Percentiles rank a stretch among this genome's conserved stretches.
Conservation (phyloP, 2,888 invertebrate species). For the Gari tellinella region DNA sequence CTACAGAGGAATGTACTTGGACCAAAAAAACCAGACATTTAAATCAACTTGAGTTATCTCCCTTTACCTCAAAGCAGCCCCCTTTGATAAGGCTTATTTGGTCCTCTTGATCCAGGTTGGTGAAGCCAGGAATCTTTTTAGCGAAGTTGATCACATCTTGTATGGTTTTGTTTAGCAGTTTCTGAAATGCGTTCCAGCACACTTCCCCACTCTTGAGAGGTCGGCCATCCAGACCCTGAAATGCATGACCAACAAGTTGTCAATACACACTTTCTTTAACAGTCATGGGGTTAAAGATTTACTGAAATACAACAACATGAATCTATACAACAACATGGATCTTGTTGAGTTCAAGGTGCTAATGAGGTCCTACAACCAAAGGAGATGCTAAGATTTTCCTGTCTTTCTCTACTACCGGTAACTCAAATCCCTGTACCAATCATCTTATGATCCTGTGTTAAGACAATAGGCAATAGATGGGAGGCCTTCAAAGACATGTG, state of each 20-base stretch:
- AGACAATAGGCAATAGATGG: too few species aligned
- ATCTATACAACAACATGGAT: too few species aligned
- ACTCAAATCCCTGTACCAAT: too few species aligned
- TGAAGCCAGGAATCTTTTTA: conserved; percentile 98
- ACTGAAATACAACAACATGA: too few species aligned
- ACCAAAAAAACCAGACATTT: not conserved
- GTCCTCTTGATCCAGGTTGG: conserved; percentile 97
- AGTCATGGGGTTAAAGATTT: too few species aligned
- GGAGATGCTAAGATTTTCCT: too few species aligned
- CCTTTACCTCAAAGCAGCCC: conserved; percentile 83
- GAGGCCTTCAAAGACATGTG: too few species aligned
- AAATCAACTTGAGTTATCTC: not conserved
- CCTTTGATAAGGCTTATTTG: conserved; percentile 97
- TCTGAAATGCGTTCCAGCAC: conserved; percentile 82
- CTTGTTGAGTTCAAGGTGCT: too few species aligned
- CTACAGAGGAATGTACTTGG: too few species aligned
- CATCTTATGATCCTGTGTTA: too few species aligned
- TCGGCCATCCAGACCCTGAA: conserved; percentile 64
- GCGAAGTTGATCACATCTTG: conserved; percentile 99
- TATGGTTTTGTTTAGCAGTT: conserved; percentile 86
- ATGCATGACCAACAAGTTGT: not conserved
- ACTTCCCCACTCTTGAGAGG: conserved; percentile 72
- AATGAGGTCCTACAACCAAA: too few species aligned
- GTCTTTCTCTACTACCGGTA: too few species aligned
- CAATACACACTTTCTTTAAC: not conserved